A percentile compares a stretch with the other conserved stretches of the same genome.
phyloP scores from a whole-genome alignment of 2,113 vertebrate genomes.

The Anser brachyrhynchus region DNA sequence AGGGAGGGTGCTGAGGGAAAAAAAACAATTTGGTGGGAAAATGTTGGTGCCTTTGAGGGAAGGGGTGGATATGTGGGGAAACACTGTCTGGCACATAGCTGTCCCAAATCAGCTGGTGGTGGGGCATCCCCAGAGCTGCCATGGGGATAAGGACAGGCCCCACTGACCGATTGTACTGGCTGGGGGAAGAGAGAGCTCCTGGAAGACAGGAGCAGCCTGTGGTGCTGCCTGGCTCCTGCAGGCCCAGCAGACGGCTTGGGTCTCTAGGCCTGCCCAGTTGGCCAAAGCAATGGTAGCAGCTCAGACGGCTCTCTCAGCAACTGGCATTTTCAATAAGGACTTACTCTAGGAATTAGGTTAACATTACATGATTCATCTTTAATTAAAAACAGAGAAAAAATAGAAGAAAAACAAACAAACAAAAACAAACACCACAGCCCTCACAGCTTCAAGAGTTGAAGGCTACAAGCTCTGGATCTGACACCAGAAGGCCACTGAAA shows the following conservation, averaged over 20 bases:
- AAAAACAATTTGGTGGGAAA: not conserved
- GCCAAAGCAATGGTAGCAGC: not conserved
- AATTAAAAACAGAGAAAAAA: not conserved
- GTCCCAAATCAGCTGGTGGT: not conserved
- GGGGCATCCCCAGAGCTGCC: not conserved
- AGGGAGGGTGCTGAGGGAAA: not conserved
- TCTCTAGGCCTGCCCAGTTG: not conserved
- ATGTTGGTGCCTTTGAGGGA: not conserved
- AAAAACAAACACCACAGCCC: not conserved
- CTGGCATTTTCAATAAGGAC: not conserved
- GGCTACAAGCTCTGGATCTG: not conserved
- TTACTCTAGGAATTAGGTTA: not conserved
- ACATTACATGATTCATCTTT: not conserved
- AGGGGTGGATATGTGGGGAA: not conserved
- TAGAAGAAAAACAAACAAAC: not conserved
- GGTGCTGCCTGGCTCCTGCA: not conserved
- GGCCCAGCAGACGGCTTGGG: not conserved
- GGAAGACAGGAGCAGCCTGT: not conserved
- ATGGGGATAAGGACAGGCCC: not conserved
- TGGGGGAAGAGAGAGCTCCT: not conserved
- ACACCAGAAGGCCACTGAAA: not conserved
- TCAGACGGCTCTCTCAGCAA: not conserved
- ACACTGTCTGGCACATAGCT: not conserved
- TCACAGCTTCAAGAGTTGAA: not conserved
- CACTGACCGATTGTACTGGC: not conserved